Base-by-base conservation (phyloP, 1,140 invertebrate genomes). In the Chymomyza costata region DNA sequence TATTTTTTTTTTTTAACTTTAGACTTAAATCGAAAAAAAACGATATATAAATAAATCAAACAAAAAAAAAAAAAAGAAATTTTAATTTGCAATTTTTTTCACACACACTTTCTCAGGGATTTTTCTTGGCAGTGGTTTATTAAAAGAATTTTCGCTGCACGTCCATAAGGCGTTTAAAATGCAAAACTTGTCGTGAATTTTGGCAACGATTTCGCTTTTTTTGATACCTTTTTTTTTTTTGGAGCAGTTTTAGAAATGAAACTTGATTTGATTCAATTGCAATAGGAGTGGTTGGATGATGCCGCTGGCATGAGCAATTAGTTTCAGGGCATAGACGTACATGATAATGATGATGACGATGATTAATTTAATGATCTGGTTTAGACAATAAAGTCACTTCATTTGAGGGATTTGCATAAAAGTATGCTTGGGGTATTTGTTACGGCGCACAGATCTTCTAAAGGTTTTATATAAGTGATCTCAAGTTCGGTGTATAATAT, bases 221-320 rank as follows among this genome's bases (percentile, higher is more conserved):
- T 43, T 43, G 40, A 63, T 37, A 21, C 21, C 2, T 50, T 34
- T 30, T 51, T 52, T 43, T 17, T 14, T 49, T 50, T 17, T 57
- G 48, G 55, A 45, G 34, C 55, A 58, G 34, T 35, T 44, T 35
- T 30, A 39, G 50, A 32, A 50, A 8, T 17, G 10, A 15, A 53
- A 55, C 41, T 47, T 30, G 13, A 8, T 53, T 39, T 31, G 40
- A 31, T 11, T 35, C 8, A n/a, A 35, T 13, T n/a, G n/a, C n/a
- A n/a, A n/a, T n/a, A n/a, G n/a, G 21, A 8, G 21, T 25, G 21
- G 21, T 3, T 3, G 3, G 21, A 31, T n/a, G 31, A 73, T 59
- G 61, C 38, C 17, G 7, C 2, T 25, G 21, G 70, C 41, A 76
- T 78, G 18, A 17, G 15, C 48, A 68, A 61, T 60, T 56, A 55